Base-by-base conservation (phyloP, 2,113 vertebrate species). In the Brachyhypopomus occidentalis region DNA sequence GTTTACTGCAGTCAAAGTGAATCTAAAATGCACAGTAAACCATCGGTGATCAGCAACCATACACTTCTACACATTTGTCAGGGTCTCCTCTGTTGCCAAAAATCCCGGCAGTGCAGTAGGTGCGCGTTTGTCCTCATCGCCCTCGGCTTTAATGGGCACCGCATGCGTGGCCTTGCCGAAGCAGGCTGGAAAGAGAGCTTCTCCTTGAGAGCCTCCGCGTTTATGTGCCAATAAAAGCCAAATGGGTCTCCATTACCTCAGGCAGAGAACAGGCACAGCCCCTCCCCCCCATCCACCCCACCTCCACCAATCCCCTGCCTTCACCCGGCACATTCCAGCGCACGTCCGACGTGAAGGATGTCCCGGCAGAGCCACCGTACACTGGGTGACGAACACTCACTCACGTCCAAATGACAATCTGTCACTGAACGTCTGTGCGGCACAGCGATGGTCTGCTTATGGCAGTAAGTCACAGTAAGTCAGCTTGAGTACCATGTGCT, bases 191-290 rank as follows among this genome's bases (percentile, higher is more conserved):
- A 80, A 67, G 27, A 56, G 27, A 41, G 34, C 38, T 70, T 70
- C 66, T 70, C 66, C 66, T 38, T 12, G 60, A 74, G 71, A 80
- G 71, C 71, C 66, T 74, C 45, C 56, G 79, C 79, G 19, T 58
- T 67, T 75, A 80, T 19, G 27, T 74, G 79, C 71, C 79, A 80
- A 80, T 80, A 67, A 80, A 80, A 80, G 52, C 60, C 41, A 75
- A 80, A 48, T 23, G 71, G 3, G 38, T 66, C 55, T 74, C 71
- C 71, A 74, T 74, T 67, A 80, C 45, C 72, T 48, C 56, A 30
- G 71, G 66, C 66, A 19, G 36, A 70, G 66, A 48, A 74, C 71
- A 74, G 71, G 27, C 56, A 36, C n/a, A 36, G 19, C n/a, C 79
- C 3, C 25, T 52, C n/a, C 45, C 8, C 45, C 36, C 36, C 12